Evolutionary conservation across 1,140 invertebrate species (phyloP), one percentile per base, ranked within the genome.

Genomic region (Drosophila baimaii): DNA sequence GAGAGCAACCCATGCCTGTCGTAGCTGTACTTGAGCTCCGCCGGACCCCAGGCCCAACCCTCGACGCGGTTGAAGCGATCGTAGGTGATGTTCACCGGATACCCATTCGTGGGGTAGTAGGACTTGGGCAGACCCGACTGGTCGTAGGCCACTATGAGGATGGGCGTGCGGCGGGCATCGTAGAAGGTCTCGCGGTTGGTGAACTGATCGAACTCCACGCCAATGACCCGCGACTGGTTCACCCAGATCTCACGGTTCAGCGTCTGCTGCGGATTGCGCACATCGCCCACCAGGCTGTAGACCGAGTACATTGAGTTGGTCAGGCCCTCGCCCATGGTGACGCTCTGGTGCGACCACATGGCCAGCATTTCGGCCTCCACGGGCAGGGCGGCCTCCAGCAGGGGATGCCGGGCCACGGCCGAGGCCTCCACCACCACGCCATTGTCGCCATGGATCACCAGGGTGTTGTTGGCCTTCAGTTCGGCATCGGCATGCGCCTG

Each of bases 291-390:
- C 19, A 97, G 92, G 63, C 95, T 96, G 81, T 97, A 97, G 4
- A 95, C 94, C 2, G 96, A 96, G 41, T 95, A 95, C 95, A 97
- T 96, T 15, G 94, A 94, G 81, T 97, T 97, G 21, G 95, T 94
- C 9, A 96, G 92, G 12, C 93, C 93, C 69, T 96, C 95, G n/a
- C 96, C 96, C 78, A 96, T 94, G 10, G 94, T 95, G 58, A 95
- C 95, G 6, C 94, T 94, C 92, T 97, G 96, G 79, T 96, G 95
- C 33, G 96, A 97, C 95, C 96, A 97, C 94, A 97, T 96, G 10
- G 96, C 96, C 39, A 98, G 93, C 95, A 98, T 97, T 93, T 98
- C 97, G 13, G 97, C 96, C 93, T 98, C 97, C 2, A 98, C 96
- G 3, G 97, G 97, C 77, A 98, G 93, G 4, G 96, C 95, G 1